These are phyloP conservation scores for Eupithecia tripunctaria DNA, from an alignment of 2,888 invertebrate species.

Conservation along the genomic window DNA sequence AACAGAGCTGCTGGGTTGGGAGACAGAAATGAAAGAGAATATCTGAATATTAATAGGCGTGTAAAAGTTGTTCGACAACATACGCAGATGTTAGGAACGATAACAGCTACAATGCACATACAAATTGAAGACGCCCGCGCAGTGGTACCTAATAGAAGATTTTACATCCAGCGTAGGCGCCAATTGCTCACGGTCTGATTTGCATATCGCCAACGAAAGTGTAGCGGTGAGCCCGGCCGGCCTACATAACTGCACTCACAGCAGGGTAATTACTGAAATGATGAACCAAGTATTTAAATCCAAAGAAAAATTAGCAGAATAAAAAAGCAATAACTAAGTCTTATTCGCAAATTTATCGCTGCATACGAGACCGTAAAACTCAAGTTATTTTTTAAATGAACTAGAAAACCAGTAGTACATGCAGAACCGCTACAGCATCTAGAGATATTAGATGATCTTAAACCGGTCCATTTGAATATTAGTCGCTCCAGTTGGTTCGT, in stretches of 20 bases:
- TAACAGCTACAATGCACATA: constrained; percentile 47
- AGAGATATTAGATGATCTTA: constrained; percentile 57
- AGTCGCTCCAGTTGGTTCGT: constrained; percentile 77
- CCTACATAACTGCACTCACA: constrained; percentile 60
- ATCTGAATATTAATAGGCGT: constrained; percentile 13
- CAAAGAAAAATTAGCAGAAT: constrained; percentile 36
- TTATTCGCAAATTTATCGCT: constrained; percentile 39
- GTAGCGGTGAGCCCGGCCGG: constrained; percentile 67
- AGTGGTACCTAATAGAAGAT: constrained; percentile 59
- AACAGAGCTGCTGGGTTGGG: not conserved
- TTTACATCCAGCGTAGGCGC: constrained; percentile 59
- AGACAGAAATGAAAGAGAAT: not conserved
- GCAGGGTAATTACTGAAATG: constrained; percentile 47
- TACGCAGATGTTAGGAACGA: constrained; percentile 46
- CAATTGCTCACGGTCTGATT: constrained; percentile 75
- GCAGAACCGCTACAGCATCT: constrained; percentile 53
- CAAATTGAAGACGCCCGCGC: constrained; percentile 57
- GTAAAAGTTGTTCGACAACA: constrained; percentile 53
- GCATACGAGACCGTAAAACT: constrained; percentile 45
- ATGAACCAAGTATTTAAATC: constrained; percentile 37
- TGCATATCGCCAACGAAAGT: constrained; percentile 79
- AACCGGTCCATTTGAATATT: constrained; percentile 75
- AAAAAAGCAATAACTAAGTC: constrained; percentile 36
- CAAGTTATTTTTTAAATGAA: constrained; percentile 52
- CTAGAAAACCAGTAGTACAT: constrained; percentile 59